Evolutionary conservation across 2,113 vertebrate genomes (phyloP).

Genomic region (Microcebus ravelobensis): DNA sequence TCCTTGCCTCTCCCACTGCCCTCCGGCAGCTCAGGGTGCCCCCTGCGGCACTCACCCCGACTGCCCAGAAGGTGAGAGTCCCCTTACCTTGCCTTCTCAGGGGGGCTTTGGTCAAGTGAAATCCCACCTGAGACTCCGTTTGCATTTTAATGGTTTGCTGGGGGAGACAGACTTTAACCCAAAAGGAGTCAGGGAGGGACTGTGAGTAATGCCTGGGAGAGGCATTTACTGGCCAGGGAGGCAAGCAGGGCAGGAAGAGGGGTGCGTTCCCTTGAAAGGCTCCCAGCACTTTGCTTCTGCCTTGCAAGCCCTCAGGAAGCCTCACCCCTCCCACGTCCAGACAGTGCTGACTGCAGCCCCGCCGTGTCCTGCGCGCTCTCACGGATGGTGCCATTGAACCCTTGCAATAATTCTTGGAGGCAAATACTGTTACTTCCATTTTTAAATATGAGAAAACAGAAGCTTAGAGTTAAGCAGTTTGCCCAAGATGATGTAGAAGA

Average conservation of each 20-base stretch:
- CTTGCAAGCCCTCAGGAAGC: not conserved
- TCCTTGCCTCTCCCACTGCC: not conserved
- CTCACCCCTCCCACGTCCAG: not conserved
- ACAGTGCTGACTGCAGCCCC: not conserved
- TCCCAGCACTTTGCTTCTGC: not conserved
- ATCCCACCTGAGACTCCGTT: not conserved
- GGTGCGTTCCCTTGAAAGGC: not conserved
- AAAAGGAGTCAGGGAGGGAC: not conserved
- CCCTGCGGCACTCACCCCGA: not conserved
- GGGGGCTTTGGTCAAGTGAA: not conserved
- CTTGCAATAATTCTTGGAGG: not conserved
- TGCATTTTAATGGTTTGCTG: not conserved
- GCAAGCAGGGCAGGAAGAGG: not conserved
- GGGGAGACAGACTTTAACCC: not conserved
- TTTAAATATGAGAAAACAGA: not conserved
- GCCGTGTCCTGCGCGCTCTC: not conserved
- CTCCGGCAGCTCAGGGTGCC: not conserved
- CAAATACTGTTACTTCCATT: not conserved
- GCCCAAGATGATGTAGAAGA: not conserved
- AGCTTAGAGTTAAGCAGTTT: not conserved
- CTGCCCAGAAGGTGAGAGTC: not conserved
- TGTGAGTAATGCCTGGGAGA: no score
- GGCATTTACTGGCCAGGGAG: not conserved
- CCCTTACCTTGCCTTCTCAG: not conserved
- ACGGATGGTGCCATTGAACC: not conserved